Evolutionary conservation across 2,888 invertebrate genomes (phyloP), one percentile per base, ranked within the genome.

Genomic region (Epistrophe eligans): DNA sequence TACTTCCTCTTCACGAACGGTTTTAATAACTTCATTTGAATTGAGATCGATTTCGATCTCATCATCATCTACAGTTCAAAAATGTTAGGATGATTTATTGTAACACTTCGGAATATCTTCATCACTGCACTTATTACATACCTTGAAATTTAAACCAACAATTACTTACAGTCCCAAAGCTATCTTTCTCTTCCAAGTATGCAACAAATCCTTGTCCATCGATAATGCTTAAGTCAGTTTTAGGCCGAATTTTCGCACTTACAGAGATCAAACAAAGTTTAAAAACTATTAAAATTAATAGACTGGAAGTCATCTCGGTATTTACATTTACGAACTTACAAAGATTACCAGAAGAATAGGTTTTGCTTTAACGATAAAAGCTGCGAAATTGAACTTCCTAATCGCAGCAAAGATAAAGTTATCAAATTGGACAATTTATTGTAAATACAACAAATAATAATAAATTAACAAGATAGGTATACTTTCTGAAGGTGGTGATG

Each of bases 61-160:
- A 5, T 73, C 43, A 64, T 73, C 48, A 66, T 45, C 90, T 90
- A 15, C 2, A n/a, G 32, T 64, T 28, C 11, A 48, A 67, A 19
- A 67, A 50, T 7, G 1, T 45, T 28, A n/a, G n/a, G 0, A 28
- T 17, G 10, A 3, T 32, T 48, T 32, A n/a, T 4, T n/a, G 6
- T 32, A 24, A 19, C 24, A 15, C 7, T 43, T n/a, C 0, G 1
- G 4, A 52, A 8, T 9, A 28, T 28, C 2, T 55, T 52, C 9
- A 48, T 52, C 9, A 48, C 1, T 32, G 24, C 35, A 55, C 50
- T 81, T 71, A 24, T 24, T n/a, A 24, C 24, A 3, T 24, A 90
- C 89, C 89, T 88, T 77, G 58, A 85, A 89, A 89, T 67, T 85
- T 82, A 52, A 89, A 89, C 90, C 89, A 89, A 62, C 90, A 90